Evolutionary conservation across 2,797 vertebrate species (phyloP), one percentile per base, ranked within the genome.

Genomic region (Pipistrellus pygmaeus): DNA sequence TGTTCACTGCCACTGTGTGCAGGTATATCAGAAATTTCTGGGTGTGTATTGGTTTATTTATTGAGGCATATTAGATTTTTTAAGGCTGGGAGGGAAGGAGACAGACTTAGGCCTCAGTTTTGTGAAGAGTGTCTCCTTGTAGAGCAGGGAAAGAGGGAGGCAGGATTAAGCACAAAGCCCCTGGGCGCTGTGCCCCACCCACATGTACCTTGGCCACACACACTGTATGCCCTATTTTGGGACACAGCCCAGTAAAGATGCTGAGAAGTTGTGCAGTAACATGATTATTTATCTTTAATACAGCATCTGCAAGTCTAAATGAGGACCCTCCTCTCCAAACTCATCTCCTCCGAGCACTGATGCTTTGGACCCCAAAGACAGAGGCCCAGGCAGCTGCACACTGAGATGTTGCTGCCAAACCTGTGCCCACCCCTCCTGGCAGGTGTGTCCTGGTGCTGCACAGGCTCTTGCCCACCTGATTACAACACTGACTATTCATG

Each of bases 261-360:
- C 27, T 13, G n/a, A n/a, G 10, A 18, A 3, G n/a, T 51, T 1
- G 1, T 1, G 6, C 2, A 0, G 13, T 6, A 3, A 4, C 44
- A 6, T 1, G 17, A 10, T 8, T 6, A 1, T 13, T 62, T 7
- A 5, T 30, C 60, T 17, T 17, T 15, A 3, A 9, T 8, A 1
- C 0, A 0, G 44, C 0, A 6, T 32, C 8, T 5, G 32, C n/a
- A 8, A 57, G 30, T 12, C 35, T 4, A 6, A 0, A 0, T 5
- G 11, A 23, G 25, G 44, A 20, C 15, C 1, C 5, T n/a, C 10
- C 41, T 48, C 5, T 32, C 41, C 21, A 12, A 0, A 3, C 0
- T 0, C 2, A 1, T 4, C 21, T 27, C 21, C 73, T 27, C 41
- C 1, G 23, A 46, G 20, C 3, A 1, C 81, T 4, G 30, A 17